Base-by-base conservation (phyloP, 64 coral and sea anemone genomes). In the Dendrophyllia cribrosa region DNA sequence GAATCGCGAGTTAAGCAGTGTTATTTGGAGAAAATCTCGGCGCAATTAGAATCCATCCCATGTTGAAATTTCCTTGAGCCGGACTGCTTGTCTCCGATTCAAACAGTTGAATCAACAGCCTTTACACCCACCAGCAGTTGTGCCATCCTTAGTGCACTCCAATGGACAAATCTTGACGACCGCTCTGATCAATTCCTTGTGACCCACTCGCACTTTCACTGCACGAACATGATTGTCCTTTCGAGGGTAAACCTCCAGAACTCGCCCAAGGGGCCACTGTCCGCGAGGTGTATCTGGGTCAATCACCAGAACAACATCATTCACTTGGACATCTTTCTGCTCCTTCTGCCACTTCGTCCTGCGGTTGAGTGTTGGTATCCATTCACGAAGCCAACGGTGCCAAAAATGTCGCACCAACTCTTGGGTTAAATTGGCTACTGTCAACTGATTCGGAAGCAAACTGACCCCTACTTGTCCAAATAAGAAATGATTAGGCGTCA, bases 321-420 rank as follows among this genome's bases (percentile, higher is more conserved):
- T 58, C 3, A 70, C 52, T 58, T 89, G 25, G 20, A 94, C 13
- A n/a, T 88, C 65, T 34, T 52, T 17, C 17, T 82, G 71, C 4
- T 69, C 20, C 1, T 19, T 9, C 52, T 15, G 62, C 85, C 77
- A 94, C 55, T 94, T 89, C 4, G 51, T 7, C 62, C 86, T 82
- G 11, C 67, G 26, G 52, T 89, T 94, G 3, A 94, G 66, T 20
- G 68, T 26, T 11, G 92, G 86, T 22, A 94, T 70, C 79, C 87
- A 94, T 24, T 94, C 92, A 15, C 69, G 34, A 25, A 89, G 52
- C 86, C 92, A 89, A 45, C 86, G 86, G 22, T 71, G 64, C 86
- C 86, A 94, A 67, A 94, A 88, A 3, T 94, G 76, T 53, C 86
- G 14, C 2, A 77, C 75, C 7, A 77, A 17, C 7, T 77, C 75